Conservation (phyloP, 2,113 vertebrate species). For the Callocephalon fimbriatum region DNA sequence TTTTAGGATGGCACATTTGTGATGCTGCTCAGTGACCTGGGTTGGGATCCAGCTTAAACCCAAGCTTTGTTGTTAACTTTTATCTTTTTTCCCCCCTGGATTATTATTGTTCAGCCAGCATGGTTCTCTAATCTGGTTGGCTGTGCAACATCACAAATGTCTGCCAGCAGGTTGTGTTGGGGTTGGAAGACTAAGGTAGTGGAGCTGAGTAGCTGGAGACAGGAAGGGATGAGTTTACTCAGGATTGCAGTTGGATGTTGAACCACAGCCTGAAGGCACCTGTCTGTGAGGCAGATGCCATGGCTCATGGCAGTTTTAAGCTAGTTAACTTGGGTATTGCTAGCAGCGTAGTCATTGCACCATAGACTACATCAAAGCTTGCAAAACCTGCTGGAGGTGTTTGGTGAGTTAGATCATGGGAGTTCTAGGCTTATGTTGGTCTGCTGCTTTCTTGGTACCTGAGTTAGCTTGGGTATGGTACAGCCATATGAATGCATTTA, state of each 20-base stretch:
- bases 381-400: conserved; percentile 24
- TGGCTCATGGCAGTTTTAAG: neutral
- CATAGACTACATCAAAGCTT: neutral
- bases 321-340: neutral
- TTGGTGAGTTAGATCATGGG: neutral
- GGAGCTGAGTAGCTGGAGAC: neutral
- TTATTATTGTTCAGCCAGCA: neutral
- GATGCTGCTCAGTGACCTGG: neutral
- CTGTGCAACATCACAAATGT: neutral
- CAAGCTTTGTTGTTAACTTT: neutral
- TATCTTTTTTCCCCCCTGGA: neutral
- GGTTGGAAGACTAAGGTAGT: neutral
- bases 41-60: neutral
- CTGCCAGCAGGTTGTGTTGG: accelerated
- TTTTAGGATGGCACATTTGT: neutral
- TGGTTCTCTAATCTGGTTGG: neutral
- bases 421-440: neutral
- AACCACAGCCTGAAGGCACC: conserved; percentile 18
- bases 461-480: neutral
- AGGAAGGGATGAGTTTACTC: neutral
- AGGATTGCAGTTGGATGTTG: neutral
- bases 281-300: neutral
- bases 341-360: neutral
- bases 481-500: neutral
- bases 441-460: neutral